Evolutionary conservation across 2,797 vertebrate genomes (phyloP), one percentile per base, ranked within the genome.

Genomic region (Hylomyscus alleni): DNA sequence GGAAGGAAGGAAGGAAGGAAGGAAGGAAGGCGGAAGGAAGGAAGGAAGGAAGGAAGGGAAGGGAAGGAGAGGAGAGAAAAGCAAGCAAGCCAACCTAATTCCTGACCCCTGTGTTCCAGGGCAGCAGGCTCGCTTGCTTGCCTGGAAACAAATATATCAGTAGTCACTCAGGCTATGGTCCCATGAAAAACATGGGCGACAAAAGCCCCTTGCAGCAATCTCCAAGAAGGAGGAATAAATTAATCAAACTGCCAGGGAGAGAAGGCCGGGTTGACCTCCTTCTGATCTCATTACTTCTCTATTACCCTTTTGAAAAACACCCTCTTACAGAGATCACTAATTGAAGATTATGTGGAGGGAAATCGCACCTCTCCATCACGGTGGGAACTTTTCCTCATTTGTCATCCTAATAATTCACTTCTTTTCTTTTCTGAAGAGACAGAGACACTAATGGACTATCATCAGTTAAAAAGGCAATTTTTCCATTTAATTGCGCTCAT

Each of bases 221-320:
- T 98, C 98, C 98, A 98, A 98, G 98, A 99, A 99, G 98, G 98
- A 99, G 99, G 99, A 99, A 99, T 99, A 98, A 99, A 99, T 99
- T 99, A 99, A 99, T 99, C 99, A 99, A 99, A 97, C 99, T 99
- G 99, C 99, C 99, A 99, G 99, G 99, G 78, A 97, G 99, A 99
- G 98, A 99, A 98, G 98, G 98, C 98, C 98, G 98, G 98, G 98
- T 98, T 99, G 99, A 99, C 99, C 99, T 99, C 98, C 98, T 98
- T 98, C 98, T 99, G 99, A 99, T 99, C 99, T 99, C 99, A 99
- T 99, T 99, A 98, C 98, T 99, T 99, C 98, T 98, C 99, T 99
- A 99, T 99, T 99, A 99, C 98, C 99, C 98, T 98, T 98, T 98
- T 98, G 98, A 99, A 99, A 99, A 99, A 98, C 99, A 99, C 98